A percentile compares a stretch with the other conserved stretches of the same genome.
phyloP scores from a whole-genome alignment of 2,888 invertebrate genomes.

The Coleophora deauratella region DNA sequence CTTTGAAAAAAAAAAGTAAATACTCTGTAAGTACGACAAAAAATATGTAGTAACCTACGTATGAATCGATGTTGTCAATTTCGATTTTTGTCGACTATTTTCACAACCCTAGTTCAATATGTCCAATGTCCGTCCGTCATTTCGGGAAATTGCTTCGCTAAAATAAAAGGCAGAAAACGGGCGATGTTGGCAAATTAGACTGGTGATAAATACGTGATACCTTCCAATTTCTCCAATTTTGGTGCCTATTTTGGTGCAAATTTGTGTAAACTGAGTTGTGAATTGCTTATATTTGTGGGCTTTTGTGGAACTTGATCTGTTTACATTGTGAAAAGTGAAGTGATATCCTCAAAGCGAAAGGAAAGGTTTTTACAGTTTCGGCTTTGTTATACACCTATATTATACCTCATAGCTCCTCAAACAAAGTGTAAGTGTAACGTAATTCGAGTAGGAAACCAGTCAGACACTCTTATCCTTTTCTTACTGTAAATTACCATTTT shows the following conservation, averaged over 20 bases:
- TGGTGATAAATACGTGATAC: conserved; percentile 50
- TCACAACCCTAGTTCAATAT: conserved; percentile 25
- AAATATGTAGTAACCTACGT: too few species aligned
- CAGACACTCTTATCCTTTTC: conserved; percentile 7
- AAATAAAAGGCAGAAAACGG: conserved; percentile 55
- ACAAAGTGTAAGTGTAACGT: too few species aligned
- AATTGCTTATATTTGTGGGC: conserved; percentile 24
- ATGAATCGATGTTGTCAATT: not conserved
- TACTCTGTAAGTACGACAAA: too few species aligned
- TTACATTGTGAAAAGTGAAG: conserved; percentile 61
- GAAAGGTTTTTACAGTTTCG: conserved; percentile 43
- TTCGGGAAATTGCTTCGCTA: conserved; percentile 28
- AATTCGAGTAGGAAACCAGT: too few species aligned
- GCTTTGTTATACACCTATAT: conserved; percentile 1
- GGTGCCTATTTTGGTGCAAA: conserved; percentile 23
- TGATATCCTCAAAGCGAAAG: conserved; percentile 51
- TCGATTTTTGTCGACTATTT: not conserved
- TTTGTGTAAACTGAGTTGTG: conserved; percentile 22
- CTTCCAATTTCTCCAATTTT: conserved; percentile 35
- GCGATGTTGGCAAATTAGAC: conserved; percentile 66
- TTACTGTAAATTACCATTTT: not conserved
- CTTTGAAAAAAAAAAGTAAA: too few species aligned
- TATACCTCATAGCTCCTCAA: too few species aligned
- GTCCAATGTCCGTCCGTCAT: conserved; percentile 36
- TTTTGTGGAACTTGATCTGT: conserved; percentile 45